These are phyloP conservation scores for Caenorhabditis plicata DNA, from an alignment of 2,888 invertebrate genomes.

Conservation along the genomic window DNA sequence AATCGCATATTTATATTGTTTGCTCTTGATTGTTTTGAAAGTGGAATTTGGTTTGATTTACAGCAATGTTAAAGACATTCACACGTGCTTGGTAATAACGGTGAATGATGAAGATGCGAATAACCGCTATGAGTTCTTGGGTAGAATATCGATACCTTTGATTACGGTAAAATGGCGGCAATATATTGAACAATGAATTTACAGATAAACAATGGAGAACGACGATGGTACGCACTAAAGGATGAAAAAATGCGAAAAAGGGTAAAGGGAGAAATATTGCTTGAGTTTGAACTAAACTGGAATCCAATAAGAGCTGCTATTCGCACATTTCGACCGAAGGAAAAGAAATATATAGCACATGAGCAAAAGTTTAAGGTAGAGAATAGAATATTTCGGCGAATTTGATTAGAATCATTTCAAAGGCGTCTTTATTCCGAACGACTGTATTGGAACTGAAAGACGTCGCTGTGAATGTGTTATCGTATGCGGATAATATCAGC, in stretches of 20 bases:
- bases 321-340: constrained; percentile 88
- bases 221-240: constrained; percentile 92
- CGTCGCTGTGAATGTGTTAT: constrained; percentile 84
- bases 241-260: constrained; percentile 80
- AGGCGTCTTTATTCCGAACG: constrained; percentile 80
- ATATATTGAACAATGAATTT: no score
- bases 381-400: background rate
- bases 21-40: constrained; percentile 7
- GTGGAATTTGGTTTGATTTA: no score
- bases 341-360: constrained; percentile 89
- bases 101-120: constrained; percentile 97
- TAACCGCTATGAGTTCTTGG: constrained; percentile 90
- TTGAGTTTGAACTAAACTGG: constrained; percentile 89
- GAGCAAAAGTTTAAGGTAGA: constrained; percentile 86
- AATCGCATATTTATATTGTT: constrained; percentile 98
- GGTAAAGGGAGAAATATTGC: constrained; percentile 74
- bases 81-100: constrained; percentile 88
- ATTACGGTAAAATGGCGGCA: no score
- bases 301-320: constrained; percentile 90
- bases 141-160: constrained; percentile 85
- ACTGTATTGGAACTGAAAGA: constrained; percentile 89
- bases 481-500: constrained; percentile 86
- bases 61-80: constrained; percentile 79
- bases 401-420: background rate
- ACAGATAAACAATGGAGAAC: constrained; percentile 87